Evolutionary conservation across 2,113 vertebrate species (phyloP).

Genomic region (Apaloderma vittatum): DNA sequence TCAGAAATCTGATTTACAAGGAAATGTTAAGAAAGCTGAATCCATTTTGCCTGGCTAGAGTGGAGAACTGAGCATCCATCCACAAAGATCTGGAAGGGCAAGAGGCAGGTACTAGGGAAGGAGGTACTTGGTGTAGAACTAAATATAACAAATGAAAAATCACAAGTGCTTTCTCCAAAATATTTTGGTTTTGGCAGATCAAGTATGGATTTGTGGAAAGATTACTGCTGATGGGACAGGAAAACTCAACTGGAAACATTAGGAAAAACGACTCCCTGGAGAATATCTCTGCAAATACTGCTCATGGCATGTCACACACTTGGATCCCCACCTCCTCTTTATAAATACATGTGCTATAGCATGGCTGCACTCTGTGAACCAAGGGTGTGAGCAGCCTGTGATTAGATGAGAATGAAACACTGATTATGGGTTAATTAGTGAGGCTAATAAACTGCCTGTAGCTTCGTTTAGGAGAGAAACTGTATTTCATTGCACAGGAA

Average conservation of each 20-base stretch:
- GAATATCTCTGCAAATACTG: constrained; percentile 21
- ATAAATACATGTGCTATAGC: constrained; percentile 64
- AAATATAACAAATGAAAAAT: neutral
- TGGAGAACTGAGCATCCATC: neutral
- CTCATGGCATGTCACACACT: constrained; percentile 7
- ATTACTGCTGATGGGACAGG: neutral
- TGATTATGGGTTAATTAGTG: constrained; percentile 82
- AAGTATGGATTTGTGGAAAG: neutral
- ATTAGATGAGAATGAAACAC: constrained; percentile 67
- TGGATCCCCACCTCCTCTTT: neutral
- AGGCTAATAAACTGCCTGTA: constrained; percentile 78
- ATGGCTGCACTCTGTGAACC: constrained; percentile 24
- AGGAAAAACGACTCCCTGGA: neutral
- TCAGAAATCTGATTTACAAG: constrained; percentile 66
- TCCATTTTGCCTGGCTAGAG: neutral
- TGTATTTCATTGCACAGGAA: constrained; percentile 62
- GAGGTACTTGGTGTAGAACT: neutral
- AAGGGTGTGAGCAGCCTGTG: constrained; percentile 68
- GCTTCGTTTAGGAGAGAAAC: constrained; percentile 67
- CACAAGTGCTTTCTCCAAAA: neutral
- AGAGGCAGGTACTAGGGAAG: neutral
- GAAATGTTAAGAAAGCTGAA: constrained; percentile 36
- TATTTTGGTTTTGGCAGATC: neutral
- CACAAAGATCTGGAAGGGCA: neutral
- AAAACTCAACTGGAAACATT: neutral